A percentile compares a stretch with the other conserved stretches of the same genome.
Evolutionary conservation across 2,113 vertebrate species (phyloP).

Genomic region (Ochotona princeps): DNA sequence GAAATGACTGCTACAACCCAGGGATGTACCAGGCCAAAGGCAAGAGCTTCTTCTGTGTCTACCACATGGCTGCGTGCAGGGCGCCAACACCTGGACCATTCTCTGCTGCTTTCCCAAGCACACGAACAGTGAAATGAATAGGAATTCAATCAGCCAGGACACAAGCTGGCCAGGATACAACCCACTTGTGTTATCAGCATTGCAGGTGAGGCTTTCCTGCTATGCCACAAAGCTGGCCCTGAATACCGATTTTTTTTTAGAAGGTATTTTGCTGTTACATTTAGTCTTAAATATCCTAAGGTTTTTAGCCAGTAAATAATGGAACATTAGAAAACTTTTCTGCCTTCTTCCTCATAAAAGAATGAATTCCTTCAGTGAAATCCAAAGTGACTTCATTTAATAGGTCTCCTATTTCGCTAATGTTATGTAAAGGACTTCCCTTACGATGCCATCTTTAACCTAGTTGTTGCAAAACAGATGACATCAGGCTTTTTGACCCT

Average conservation of each 20-base stretch:
- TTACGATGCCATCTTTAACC: slow-evolving; percentile 12
- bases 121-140: too few relatives aligned
- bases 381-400: slow-evolving; percentile 24
- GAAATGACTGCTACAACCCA: too few relatives aligned
- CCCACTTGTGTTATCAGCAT: too few relatives aligned
- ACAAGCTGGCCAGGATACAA: too few relatives aligned
- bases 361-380: slow-evolving; percentile 15
- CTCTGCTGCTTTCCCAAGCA: too few relatives aligned
- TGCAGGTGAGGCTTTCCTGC: too few relatives aligned
- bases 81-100: too few relatives aligned
- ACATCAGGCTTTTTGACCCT: slow-evolving; percentile 28
- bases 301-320: not conserved
- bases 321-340: not conserved
- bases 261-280: not conserved
- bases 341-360: slow-evolving; percentile 15
- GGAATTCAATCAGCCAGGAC: too few relatives aligned
- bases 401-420: slow-evolving; percentile 15
- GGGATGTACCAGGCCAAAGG: too few relatives aligned
- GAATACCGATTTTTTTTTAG: not conserved
- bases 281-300: slow-evolving; percentile 20
- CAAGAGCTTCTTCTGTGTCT: too few relatives aligned
- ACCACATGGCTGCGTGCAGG: too few relatives aligned
- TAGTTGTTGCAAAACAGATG: slow-evolving; percentile 34
- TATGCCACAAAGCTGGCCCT: too few relatives aligned
- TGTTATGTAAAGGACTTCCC: not conserved